These are phyloP conservation scores for Ormyrus pomaceus DNA, from an alignment of 2,888 invertebrate species.

Conservation along the genomic window DNA sequence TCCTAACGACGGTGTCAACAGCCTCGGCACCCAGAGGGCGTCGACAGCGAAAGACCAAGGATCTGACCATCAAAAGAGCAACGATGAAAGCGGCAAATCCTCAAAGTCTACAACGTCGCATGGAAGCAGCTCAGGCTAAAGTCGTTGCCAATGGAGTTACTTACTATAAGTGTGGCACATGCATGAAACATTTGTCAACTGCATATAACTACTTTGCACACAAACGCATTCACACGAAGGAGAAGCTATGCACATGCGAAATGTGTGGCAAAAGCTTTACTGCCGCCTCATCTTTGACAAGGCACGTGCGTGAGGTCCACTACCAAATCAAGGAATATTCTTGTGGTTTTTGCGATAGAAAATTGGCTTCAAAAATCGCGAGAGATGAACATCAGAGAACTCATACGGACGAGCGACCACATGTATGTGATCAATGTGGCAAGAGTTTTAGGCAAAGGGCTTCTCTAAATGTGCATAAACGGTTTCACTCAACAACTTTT, in stretches of 20 bases:
- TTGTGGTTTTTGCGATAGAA: slow-evolving; percentile 68
- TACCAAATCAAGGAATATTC: slow-evolving; percentile 63
- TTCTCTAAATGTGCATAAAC: slow-evolving; percentile 75
- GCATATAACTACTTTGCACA: slow-evolving; percentile 75
- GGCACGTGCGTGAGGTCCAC: slow-evolving; percentile 69
- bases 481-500: slow-evolving; percentile 59
- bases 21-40: neutral
- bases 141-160: slow-evolving; percentile 75
- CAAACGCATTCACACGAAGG: slow-evolving; percentile 64
- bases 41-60: slow-evolving; percentile 3
- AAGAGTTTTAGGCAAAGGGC: slow-evolving; percentile 75
- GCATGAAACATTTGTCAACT: slow-evolving; percentile 79
- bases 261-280: slow-evolving; percentile 70
- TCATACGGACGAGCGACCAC: slow-evolving; percentile 68
- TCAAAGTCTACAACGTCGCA: slow-evolving; percentile 25
- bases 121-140: slow-evolving; percentile 15
- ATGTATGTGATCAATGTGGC: slow-evolving; percentile 75
- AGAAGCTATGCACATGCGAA: slow-evolving; percentile 65
- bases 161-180: slow-evolving; percentile 78
- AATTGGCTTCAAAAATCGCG: slow-evolving; percentile 64
- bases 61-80: neutral
- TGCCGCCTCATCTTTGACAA: slow-evolving; percentile 65
- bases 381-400: slow-evolving; percentile 68
- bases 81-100: neutral
- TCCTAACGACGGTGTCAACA: slow-evolving; percentile 18